Conservation (phyloP, 2,888 invertebrate genomes). For the Drosophila subsilvestris region DNA sequence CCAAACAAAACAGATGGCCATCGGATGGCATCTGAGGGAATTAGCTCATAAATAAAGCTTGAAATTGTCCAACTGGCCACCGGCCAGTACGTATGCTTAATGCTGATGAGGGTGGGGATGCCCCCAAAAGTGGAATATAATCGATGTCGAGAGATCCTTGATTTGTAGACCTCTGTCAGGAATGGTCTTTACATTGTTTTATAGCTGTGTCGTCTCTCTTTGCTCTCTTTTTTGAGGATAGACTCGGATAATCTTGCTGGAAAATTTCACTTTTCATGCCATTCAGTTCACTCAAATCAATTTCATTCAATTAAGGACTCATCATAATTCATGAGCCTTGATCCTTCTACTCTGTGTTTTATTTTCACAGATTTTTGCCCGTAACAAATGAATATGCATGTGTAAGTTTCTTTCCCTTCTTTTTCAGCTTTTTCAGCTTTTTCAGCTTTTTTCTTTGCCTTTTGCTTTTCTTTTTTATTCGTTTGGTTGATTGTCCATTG, state of each 20-base stretch:
- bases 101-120: constrained; percentile 46
- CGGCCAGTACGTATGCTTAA: constrained; percentile 52
- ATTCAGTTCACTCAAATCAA: constrained; percentile 24
- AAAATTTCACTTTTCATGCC: constrained; percentile 23
- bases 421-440: constrained; percentile 21
- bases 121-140: neutral
- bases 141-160: constrained; percentile 3
- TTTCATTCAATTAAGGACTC: constrained; percentile 71
- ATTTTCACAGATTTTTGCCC: constrained; percentile 39
- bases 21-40: constrained; percentile 50
- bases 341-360: constrained; percentile 24
- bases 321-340: constrained; percentile 74
- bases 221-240: no score
- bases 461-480: constrained; percentile 16
- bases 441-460: constrained; percentile 16
- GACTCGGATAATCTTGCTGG: neutral
- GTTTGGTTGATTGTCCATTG: constrained; percentile 70
- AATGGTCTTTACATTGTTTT: neutral
- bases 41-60: constrained; percentile 64
- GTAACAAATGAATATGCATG: constrained; percentile 62
- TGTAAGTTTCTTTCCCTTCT: constrained; percentile 21
- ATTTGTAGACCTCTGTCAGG: constrained; percentile 10
- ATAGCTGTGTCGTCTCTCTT: no score
- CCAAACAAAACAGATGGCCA: constrained; percentile 64
- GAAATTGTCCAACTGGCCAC: constrained; percentile 30